These are phyloP conservation scores for Ennomos erosarius DNA, from an alignment of 2,888 invertebrate genomes.

Conservation along the genomic window DNA sequence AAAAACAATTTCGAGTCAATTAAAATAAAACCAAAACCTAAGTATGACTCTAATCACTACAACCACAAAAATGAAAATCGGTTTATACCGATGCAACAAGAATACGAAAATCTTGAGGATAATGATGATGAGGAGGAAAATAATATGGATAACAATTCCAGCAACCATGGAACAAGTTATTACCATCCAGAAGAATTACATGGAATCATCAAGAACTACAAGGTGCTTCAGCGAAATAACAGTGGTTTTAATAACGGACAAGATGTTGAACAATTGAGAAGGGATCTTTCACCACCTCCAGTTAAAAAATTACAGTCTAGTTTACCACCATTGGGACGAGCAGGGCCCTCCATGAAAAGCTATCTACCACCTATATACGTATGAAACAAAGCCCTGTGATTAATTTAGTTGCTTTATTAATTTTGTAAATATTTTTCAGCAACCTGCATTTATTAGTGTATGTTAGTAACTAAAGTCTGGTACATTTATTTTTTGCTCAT, in stretches of 20 bases:
- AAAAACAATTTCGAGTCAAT: constrained; percentile 74
- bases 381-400: constrained; percentile 65
- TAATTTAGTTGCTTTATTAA: constrained; percentile 51
- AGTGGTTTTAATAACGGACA: constrained; percentile 53
- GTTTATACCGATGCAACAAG: constrained; percentile 50
- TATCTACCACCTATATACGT: constrained; percentile 74
- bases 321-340: constrained; percentile 74
- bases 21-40: constrained; percentile 64
- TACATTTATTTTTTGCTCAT: not conserved
- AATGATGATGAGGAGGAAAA: constrained; percentile 49
- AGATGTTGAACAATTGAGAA: constrained; percentile 52
- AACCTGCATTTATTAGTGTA: constrained; percentile 73
- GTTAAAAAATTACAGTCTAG: constrained; percentile 57
- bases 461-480: constrained; percentile 37
- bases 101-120: constrained; percentile 30
- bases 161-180: constrained; percentile 50
- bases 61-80: constrained; percentile 55
- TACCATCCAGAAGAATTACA: constrained; percentile 66
- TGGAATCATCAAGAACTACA: constrained; percentile 76
- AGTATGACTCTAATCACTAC: constrained; percentile 46
- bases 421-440: constrained; percentile 66
- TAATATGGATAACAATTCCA: constrained; percentile 45
- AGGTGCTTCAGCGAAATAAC: constrained; percentile 72
- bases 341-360: constrained; percentile 75
- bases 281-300: constrained; percentile 61